Evolutionary conservation across 2,797 vertebrate species (phyloP).

Genomic region (Anabacerthia variegaticeps): DNA sequence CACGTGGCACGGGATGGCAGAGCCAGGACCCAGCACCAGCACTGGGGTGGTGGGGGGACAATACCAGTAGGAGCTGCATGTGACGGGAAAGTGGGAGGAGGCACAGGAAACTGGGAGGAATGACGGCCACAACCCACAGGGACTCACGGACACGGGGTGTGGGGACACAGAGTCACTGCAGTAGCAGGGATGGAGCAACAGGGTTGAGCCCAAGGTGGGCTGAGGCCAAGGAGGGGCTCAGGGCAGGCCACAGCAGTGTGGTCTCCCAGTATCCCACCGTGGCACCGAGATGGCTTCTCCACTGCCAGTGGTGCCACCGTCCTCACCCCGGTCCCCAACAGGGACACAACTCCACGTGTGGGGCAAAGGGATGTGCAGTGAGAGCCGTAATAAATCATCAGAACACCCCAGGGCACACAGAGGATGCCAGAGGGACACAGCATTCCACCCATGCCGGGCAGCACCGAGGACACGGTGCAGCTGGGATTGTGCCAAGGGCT

Average conservation of each 20-base stretch:
- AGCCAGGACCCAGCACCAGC: rapidly evolving
- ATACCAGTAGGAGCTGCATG: rapidly evolving
- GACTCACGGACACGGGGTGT: background rate
- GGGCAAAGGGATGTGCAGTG: rapidly evolving
- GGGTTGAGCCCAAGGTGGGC: background rate
- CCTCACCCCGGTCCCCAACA: background rate
- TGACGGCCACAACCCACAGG: rapidly evolving
- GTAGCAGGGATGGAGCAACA: background rate
- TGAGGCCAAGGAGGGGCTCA: background rate
- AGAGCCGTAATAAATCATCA: background rate
- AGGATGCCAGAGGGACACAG: rapidly evolving
- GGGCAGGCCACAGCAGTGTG: background rate
- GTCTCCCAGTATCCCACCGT: background rate
- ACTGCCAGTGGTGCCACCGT: rapidly evolving
- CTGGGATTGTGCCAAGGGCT: background rate
- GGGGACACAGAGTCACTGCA: background rate
- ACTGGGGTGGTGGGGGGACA: background rate
- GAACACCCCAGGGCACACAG: background rate
- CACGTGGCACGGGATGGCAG: background rate
- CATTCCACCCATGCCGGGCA: rapidly evolving
- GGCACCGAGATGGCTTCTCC: rapidly evolving
- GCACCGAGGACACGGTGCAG: rapidly evolving
- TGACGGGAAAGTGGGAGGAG: background rate
- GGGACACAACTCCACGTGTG: rapidly evolving
- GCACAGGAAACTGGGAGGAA: background rate